Percentiles rank a stretch among this genome's conserved stretches.
Evolutionary conservation across 2,888 invertebrate genomes (phyloP).

Genomic region (Nomada goodeniana): DNA sequence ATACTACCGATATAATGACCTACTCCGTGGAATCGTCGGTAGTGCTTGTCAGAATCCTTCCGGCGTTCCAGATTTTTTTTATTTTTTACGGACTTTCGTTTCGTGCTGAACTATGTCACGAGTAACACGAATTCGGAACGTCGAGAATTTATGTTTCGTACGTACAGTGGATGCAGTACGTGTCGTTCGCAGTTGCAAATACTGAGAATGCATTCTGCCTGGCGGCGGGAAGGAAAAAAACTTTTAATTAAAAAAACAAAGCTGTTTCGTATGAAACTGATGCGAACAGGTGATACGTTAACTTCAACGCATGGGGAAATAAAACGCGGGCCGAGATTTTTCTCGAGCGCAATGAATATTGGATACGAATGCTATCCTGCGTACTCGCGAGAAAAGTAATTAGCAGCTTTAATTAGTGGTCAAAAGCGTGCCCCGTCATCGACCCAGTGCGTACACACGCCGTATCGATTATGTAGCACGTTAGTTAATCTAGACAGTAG

Average conservation of each 20-base stretch:
- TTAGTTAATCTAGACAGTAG: conserved; percentile 4
- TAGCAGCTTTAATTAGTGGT: conserved; percentile 8
- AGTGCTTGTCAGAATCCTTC: conserved; percentile 69
- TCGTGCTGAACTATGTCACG: conserved; percentile 31
- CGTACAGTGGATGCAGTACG: not conserved
- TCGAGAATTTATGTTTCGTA: not conserved
- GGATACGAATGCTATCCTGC: not conserved
- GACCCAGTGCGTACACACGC: not conserved
- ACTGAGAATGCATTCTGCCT: not conserved
- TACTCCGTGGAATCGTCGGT: conserved; percentile 74
- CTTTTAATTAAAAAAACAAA: conserved; percentile 17
- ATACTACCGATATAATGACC: conserved; percentile 78
- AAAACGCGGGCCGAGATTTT: too few species aligned
- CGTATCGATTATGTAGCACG: conserved; percentile 19
- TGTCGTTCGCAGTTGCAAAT: not conserved
- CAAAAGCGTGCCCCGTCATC: not conserved
- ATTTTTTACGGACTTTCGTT: conserved; percentile 43
- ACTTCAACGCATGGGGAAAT: not conserved
- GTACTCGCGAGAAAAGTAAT: not conserved
- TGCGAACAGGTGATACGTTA: not conserved
- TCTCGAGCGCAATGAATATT: too few species aligned
- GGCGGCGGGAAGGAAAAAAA: too few species aligned
- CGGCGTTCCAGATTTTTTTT: conserved; percentile 71
- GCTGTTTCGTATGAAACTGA: not conserved
- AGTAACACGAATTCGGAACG: conserved; percentile 19